Percentiles rank a stretch among this genome's conserved stretches.
phyloP scores from a whole-genome alignment of 2,797 vertebrate genomes.

The Anguilla pacifica region DNA sequence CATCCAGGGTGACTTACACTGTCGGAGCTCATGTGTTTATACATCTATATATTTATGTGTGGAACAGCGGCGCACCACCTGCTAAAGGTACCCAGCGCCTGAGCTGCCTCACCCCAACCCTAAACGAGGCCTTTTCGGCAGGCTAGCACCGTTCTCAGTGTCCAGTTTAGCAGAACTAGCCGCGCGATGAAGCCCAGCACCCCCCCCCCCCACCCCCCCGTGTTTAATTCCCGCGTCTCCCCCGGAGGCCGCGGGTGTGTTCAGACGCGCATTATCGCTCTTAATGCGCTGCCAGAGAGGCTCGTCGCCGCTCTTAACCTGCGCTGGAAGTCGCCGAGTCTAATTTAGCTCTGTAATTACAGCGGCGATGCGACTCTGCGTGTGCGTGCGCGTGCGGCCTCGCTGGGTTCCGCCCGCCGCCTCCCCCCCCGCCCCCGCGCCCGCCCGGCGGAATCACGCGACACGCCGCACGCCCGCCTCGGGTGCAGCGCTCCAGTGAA shows the following conservation, averaged over 20 bases:
- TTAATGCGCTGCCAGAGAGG: neutral
- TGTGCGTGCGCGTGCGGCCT: neutral
- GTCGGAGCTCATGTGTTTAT: neutral
- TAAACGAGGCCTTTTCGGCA: neutral
- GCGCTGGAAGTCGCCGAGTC: neutral
- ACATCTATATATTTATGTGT: neutral
- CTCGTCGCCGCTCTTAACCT: neutral
- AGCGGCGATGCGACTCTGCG: neutral
- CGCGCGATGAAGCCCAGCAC: neutral
- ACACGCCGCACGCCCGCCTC: neutral
- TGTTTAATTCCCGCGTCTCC: neutral
- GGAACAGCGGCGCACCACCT: neutral
- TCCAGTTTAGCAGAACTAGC: neutral
- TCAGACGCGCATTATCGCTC: neutral
- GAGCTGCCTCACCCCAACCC: neutral
- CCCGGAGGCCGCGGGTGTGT: neutral
- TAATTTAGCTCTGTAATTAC: conserved; percentile 3
- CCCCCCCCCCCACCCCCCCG: neutral
- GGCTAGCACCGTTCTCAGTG: neutral
- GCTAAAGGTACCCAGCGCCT: neutral
- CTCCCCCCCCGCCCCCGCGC: neutral
- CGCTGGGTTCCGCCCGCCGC: neutral
- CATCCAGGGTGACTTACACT: neutral
- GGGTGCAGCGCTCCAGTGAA: neutral
- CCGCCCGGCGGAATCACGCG: neutral